Base-by-base conservation (phyloP, 2,888 invertebrate genomes). In the Anticlea derivata region DNA sequence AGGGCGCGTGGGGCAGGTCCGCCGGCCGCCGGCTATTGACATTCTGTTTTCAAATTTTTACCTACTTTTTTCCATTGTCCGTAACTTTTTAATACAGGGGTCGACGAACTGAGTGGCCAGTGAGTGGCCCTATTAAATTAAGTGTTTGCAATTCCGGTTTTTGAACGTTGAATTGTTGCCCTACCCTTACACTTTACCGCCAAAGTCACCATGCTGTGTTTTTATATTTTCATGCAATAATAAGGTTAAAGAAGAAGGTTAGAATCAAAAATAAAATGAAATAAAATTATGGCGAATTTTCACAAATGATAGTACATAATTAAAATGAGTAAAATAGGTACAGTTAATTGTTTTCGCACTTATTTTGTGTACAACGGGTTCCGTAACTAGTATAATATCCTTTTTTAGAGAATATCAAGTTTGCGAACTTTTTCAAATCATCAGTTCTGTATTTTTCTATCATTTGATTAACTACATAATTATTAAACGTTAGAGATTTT, bases 1-100 rank as follows among this genome's bases (percentile, higher is more conserved):
- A 87, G 89, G 89, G 86, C 88, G 86, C 84, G 84, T 90, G 88
- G 83, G 89, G 89, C 86, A 89, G 89, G 89, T 89, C 82, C 86
- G 79, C 83, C 78, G 83, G 83, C 88, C 86, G 85, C 65, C 86
- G 88, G 89, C 89, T 89, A 90, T 89, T 89, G 89, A 89, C 89
- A 87, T 89, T 87, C 80, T 84, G 82, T 89, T 87, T 86, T 87
- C 82, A 86, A 88, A 88, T 86, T 85, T 85, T 83, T 86, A 83
- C 88, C 87, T 82, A 86, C 87, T 85, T 86, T 75, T 84, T 83
- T 78, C 81, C 83, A 86, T 86, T 88, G 88, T 87, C 86, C 85
- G 87, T 76, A 87, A 89, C 86, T 88, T 89, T 88, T 87, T 86
- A 85, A 84, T 81, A 80, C 76, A 75, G 68, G 65, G 87, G 87